A percentile compares a stretch with the other conserved stretches of the same genome.
Conservation (phyloP, 2,888 invertebrate species). For the Lochmaea crataegi region DNA sequence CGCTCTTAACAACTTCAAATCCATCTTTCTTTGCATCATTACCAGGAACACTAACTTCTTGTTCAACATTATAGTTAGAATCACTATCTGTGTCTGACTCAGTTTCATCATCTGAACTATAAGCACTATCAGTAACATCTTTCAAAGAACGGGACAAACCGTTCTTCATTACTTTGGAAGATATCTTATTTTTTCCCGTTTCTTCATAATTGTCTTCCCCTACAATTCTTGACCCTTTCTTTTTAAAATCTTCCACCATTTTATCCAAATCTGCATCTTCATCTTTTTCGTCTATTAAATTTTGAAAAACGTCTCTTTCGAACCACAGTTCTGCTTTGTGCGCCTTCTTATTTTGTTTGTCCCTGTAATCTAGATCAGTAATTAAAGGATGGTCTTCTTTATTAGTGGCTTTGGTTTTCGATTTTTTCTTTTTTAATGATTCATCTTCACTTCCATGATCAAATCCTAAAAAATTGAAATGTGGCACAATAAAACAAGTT, state of each 20-base stretch:
- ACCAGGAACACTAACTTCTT: slow-evolving; percentile 51
- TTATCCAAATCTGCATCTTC: slow-evolving; percentile 89
- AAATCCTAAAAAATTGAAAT: slow-evolving; percentile 66
- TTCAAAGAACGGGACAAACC: slow-evolving; percentile 5
- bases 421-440: slow-evolving; percentile 61
- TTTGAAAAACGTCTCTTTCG: slow-evolving; percentile 85
- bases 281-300: slow-evolving; percentile 83
- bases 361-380: slow-evolving; percentile 82
- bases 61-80: slow-evolving; percentile 68
- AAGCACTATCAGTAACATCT: slow-evolving; percentile 55
- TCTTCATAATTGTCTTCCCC: slow-evolving; percentile 65
- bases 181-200: slow-evolving; percentile 46
- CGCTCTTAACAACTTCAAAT: slow-evolving; percentile 74
- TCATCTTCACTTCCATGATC: slow-evolving; percentile 69
- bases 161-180: slow-evolving; percentile 35
- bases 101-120: slow-evolving; percentile 57
- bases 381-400: slow-evolving; percentile 74
- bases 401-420: slow-evolving; percentile 46
- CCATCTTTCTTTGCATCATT: slow-evolving; percentile 69
- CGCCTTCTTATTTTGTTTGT: slow-evolving; percentile 77
- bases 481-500: not conserved
- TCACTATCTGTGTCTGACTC: slow-evolving; percentile 50
- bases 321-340: slow-evolving; percentile 90
- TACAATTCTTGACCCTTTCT: slow-evolving; percentile 73
- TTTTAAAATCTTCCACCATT: slow-evolving; percentile 77